phyloP scores from a whole-genome alignment of 2,113 vertebrate species.

The Rhinolophus ferrumequinum region DNA sequence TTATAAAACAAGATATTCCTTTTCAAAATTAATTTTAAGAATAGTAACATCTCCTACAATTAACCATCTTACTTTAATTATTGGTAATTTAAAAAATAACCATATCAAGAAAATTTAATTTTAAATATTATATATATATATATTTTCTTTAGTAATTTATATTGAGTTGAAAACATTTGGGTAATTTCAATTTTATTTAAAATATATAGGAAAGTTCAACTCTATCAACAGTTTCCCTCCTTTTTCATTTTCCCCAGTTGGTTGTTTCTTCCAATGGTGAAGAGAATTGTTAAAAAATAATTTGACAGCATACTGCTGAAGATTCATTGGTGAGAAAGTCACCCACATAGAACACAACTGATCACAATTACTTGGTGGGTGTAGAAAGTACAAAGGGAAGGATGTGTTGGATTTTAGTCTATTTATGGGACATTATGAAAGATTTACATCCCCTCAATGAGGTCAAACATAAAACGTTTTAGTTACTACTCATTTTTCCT shows the following conservation, averaged over 20 bases:
- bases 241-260: neutral
- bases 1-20: neutral
- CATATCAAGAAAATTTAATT: neutral
- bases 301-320: neutral
- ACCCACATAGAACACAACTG: neutral
- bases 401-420: neutral
- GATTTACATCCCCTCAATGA: neutral
- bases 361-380: neutral
- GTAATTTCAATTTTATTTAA: neutral
- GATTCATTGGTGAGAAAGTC: neutral
- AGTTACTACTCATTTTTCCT: neutral
- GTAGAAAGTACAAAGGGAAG: neutral
- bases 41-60: neutral
- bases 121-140: neutral
- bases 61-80: neutral
- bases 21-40: slow-evolving; percentile 7
- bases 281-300: neutral
- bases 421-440: neutral
- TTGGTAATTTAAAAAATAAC: neutral
- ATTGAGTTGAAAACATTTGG: neutral
- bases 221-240: neutral
- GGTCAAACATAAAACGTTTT: neutral
- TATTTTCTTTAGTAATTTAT: neutral
- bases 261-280: neutral
- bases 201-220: neutral